phyloP scores from a whole-genome alignment of 2,113 vertebrate genomes.

The Microcebus tavaratra region DNA sequence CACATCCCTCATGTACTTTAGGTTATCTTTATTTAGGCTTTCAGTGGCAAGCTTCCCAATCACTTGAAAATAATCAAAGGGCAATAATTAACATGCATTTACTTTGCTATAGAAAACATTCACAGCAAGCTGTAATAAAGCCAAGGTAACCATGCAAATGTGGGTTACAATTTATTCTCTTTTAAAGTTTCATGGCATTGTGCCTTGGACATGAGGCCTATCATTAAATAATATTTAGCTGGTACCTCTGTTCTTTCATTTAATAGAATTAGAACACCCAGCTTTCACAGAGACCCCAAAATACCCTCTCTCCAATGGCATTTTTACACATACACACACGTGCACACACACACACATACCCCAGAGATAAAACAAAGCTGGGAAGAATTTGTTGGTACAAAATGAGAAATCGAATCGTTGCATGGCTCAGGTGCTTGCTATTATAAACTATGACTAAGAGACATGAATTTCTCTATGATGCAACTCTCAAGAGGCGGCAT shows the following conservation, averaged over 20 bases:
- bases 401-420: slow-evolving; percentile 59
- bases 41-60: slow-evolving; percentile 81
- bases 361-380: slow-evolving; percentile 55
- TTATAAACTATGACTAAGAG: slow-evolving; percentile 73
- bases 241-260: slow-evolving; percentile 67
- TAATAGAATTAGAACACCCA: slow-evolving; percentile 67
- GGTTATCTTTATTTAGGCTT: slow-evolving; percentile 80
- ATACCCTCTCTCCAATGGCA: background rate
- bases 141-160: slow-evolving; percentile 80
- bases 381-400: slow-evolving; percentile 54
- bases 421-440: slow-evolving; percentile 78
- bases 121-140: slow-evolving; percentile 82
- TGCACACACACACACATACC: background rate
- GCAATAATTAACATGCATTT: slow-evolving; percentile 82
- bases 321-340: background rate
- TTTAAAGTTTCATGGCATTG: slow-evolving; percentile 68
- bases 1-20: slow-evolving; percentile 20
- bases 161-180: slow-evolving; percentile 77
- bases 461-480: slow-evolving; percentile 81
- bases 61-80: slow-evolving; percentile 80
- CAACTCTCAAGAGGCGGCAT: slow-evolving; percentile 83
- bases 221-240: slow-evolving; percentile 62
- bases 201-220: slow-evolving; percentile 67
- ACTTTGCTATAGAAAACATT: slow-evolving; percentile 77
- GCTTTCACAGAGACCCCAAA: background rate